phyloP scores from a whole-genome alignment of 1,140 invertebrate species.

The Rhyzopertha dominica region DNA sequence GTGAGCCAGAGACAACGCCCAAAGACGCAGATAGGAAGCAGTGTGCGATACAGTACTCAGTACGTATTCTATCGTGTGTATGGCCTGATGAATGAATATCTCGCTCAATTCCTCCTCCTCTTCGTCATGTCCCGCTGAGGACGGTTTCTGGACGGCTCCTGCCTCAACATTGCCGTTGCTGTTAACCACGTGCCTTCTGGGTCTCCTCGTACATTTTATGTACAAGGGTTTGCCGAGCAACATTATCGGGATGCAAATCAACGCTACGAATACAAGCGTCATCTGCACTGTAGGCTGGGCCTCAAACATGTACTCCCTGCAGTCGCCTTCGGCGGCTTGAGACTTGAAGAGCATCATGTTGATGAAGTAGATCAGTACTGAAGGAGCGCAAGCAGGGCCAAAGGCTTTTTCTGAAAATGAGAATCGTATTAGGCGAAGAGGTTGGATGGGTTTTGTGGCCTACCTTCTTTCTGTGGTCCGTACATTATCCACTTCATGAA shows the following conservation, averaged over 20 bases:
- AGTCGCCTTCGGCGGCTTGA: slow-evolving; percentile 46
- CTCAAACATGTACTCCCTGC: slow-evolving; percentile 68
- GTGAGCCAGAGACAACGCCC: slow-evolving; percentile 93
- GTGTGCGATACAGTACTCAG: slow-evolving; percentile 94
- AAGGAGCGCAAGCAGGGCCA: slow-evolving; percentile 72
- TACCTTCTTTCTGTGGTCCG: slow-evolving; percentile 44
- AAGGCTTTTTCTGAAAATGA: too few relatives aligned
- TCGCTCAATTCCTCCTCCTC: slow-evolving; percentile 75
- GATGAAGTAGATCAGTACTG: slow-evolving; percentile 84
- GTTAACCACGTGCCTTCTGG: slow-evolving; percentile 16
- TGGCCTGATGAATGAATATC: slow-evolving; percentile 86
- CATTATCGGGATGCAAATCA: slow-evolving; percentile 89
- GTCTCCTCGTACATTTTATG: slow-evolving; percentile 45
- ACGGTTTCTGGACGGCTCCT: too few relatives aligned
- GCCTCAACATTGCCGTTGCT: slow-evolving; percentile 57
- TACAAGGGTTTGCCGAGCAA: slow-evolving; percentile 86
- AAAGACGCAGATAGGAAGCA: slow-evolving; percentile 92
- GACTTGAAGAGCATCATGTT: slow-evolving; percentile 84
- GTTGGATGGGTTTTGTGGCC: too few relatives aligned
- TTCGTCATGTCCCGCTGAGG: slow-evolving; percentile 44
- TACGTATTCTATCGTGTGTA: slow-evolving; percentile 96
- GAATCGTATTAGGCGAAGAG: too few relatives aligned
- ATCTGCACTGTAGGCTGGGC: slow-evolving; percentile 67
- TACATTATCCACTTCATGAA: slow-evolving; percentile 89
- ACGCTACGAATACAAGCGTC: slow-evolving; percentile 65